A percentile compares a stretch with the other conserved stretches of the same genome.
Evolutionary conservation across 2,888 invertebrate species (phyloP).

Genomic region (Aspidiotus rigidus): DNA sequence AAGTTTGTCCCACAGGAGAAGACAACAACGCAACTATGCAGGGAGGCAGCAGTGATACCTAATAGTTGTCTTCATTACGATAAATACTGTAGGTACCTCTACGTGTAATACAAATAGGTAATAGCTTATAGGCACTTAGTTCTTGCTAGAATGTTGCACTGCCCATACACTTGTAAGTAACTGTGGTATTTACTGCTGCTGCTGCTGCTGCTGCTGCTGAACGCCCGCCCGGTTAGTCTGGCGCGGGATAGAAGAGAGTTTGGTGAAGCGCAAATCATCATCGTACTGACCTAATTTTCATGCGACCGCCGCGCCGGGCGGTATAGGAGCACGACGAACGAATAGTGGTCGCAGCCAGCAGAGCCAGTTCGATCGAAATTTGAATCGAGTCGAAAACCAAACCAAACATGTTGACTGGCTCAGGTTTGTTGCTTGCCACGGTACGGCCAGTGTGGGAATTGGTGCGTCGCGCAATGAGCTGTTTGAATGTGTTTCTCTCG

Average conservation of each 20-base stretch:
- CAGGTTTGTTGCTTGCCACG: constrained; percentile 14
- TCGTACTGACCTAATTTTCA: constrained; percentile 31
- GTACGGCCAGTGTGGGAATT: constrained; percentile 30
- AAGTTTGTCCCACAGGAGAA: too few species aligned
- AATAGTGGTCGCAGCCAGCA: constrained; percentile 6
- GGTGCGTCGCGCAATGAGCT: constrained; percentile 31
- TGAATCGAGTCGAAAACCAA: constrained; percentile 19
- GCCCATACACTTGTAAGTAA: background rate
- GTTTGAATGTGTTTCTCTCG: constrained; percentile 16
- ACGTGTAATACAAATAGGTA: too few species aligned
- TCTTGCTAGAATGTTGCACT: too few species aligned
- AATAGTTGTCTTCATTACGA: background rate
- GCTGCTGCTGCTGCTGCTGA: too few species aligned
- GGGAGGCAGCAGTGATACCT: background rate
- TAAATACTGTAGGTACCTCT: background rate
- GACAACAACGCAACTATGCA: too few species aligned
- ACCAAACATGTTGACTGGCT: constrained; percentile 25
- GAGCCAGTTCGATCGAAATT: background rate
- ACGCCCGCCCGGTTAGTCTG: background rate
- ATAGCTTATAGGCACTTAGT: too few species aligned
- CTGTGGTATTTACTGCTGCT: background rate
- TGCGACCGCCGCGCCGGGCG: background rate
- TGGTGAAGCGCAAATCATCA: background rate
- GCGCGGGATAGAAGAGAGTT: background rate
- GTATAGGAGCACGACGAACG: background rate